These are phyloP conservation scores for Idris sp. DNA, from an alignment of 1,140 invertebrate species.

Conservation along the genomic window DNA sequence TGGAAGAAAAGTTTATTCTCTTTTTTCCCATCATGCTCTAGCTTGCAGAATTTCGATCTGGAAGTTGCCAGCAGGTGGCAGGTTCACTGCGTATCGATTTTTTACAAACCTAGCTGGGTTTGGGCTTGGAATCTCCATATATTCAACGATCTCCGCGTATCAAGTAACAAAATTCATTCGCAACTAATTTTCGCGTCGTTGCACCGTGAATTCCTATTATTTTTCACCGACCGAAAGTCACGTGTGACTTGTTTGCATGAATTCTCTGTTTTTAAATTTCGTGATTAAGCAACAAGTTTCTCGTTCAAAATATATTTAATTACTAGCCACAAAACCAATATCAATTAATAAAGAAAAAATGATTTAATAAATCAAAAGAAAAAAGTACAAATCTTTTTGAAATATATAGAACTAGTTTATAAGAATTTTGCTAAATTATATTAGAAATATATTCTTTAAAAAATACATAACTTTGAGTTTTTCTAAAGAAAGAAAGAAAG, in stretches of 20 bases:
- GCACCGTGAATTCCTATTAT: background rate
- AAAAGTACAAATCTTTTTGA: too few relatives aligned
- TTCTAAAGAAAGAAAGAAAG: too few relatives aligned
- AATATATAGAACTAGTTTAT: too few relatives aligned
- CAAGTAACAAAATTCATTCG: slow-evolving; percentile 35
- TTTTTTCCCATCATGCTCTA: slow-evolving; percentile 32
- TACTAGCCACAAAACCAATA: too few relatives aligned
- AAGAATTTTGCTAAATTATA: too few relatives aligned
- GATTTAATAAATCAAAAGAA: slow-evolving; percentile 22
- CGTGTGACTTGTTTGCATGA: slow-evolving; percentile 6
- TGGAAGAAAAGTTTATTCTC: too few relatives aligned
- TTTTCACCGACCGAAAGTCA: slow-evolving; percentile 1
- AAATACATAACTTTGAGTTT: too few relatives aligned
- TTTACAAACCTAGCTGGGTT: slow-evolving; percentile 74
- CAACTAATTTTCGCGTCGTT: slow-evolving; percentile 19
- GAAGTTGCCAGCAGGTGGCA: slow-evolving; percentile 74
- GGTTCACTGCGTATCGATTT: slow-evolving; percentile 74
- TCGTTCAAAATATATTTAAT: background rate
- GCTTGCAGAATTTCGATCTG: slow-evolving; percentile 66
- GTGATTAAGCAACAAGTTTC: slow-evolving; percentile 46
- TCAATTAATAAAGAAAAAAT: slow-evolving; percentile 1
- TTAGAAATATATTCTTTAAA: too few relatives aligned
- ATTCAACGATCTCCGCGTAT: slow-evolving; percentile 43
- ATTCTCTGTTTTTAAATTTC: slow-evolving; percentile 8
- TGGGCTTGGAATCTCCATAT: slow-evolving; percentile 55